Evolutionary conservation across 2,113 vertebrate genomes (phyloP).

Genomic region (Tauraco erythrolophus): DNA sequence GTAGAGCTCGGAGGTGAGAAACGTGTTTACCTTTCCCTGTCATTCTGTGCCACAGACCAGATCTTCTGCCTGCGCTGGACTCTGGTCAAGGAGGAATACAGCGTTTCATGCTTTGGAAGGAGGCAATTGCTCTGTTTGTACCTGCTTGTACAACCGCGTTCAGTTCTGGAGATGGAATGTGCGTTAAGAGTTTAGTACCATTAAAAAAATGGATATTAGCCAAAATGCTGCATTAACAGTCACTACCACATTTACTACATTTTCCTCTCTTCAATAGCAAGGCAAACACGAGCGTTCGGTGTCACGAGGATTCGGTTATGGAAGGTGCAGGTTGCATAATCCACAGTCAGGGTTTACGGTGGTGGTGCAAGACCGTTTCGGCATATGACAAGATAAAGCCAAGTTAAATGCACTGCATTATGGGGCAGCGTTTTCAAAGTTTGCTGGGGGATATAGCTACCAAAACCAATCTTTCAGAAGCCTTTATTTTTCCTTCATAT

Average conservation of each 20-base stretch:
- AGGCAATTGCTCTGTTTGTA: background rate
- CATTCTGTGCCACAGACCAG: background rate
- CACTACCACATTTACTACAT: rapidly evolving
- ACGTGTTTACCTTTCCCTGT: background rate
- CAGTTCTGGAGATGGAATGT: background rate
- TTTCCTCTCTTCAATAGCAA: background rate
- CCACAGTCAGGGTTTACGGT: background rate
- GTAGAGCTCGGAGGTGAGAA: background rate
- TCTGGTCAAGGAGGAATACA: background rate
- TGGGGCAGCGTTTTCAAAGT: background rate
- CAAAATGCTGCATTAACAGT: background rate
- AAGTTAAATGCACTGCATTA: background rate
- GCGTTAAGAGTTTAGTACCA: background rate
- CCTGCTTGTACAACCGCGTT: background rate
- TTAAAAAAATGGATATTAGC: background rate
- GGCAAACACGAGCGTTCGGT: background rate
- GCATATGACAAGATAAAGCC: background rate
- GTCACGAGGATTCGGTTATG: background rate
- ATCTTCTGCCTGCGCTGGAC: background rate
- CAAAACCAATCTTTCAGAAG: background rate
- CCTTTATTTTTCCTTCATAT: background rate
- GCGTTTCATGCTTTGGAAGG: background rate
- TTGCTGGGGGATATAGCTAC: background rate
- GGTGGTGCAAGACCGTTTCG: background rate
- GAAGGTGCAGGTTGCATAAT: background rate